phyloP scores from a whole-genome alignment of 2,888 invertebrate genomes.

The Artemia sinica region DNA sequence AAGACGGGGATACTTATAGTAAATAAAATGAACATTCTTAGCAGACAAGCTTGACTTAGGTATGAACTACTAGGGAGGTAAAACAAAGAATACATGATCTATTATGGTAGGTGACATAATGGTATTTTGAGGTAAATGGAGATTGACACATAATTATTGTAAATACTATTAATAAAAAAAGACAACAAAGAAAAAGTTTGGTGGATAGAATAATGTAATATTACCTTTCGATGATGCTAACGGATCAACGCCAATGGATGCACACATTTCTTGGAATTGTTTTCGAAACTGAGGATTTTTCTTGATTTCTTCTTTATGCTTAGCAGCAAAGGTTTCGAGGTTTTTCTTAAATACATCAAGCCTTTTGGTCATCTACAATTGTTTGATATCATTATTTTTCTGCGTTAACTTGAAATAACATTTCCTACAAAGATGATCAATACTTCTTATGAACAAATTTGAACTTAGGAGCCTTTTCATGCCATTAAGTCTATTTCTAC shows the following conservation, averaged over 20 bases:
- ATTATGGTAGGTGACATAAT: neutral
- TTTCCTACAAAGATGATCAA: slow-evolving; percentile 1
- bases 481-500: no score
- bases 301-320: slow-evolving; percentile 83
- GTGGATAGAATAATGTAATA: neutral
- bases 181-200: neutral
- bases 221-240: slow-evolving; percentile 69
- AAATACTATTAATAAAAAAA: neutral
- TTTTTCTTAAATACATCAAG: slow-evolving; percentile 77
- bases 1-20: neutral
- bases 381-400: neutral
- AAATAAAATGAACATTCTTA: no score
- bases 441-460: neutral
- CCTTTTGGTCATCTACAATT: slow-evolving; percentile 72
- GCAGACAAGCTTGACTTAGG: no score
- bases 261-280: slow-evolving; percentile 98
- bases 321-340: slow-evolving; percentile 83
- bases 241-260: slow-evolving; percentile 95
- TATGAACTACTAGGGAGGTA: neutral
- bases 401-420: neutral
- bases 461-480: neutral
- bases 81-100: neutral
- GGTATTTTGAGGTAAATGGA: neutral
- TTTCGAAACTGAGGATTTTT: slow-evolving; percentile 83
- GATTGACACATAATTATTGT: neutral